Conservation (phyloP, 2,113 vertebrate species). For the Isichthys henryi region DNA sequence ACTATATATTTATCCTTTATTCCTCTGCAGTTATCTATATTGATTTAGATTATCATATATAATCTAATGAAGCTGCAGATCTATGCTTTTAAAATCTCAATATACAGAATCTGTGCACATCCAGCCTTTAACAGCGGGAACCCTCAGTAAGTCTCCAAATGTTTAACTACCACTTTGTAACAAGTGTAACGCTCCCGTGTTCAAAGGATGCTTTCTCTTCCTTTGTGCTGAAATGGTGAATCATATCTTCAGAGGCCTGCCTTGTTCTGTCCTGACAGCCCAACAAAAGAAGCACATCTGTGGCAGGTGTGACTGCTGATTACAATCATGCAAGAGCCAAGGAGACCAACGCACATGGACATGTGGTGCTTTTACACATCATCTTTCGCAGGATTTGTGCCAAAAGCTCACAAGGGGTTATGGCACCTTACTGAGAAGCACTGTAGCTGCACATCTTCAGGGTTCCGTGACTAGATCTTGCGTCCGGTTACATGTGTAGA, state of each 20-base stretch:
- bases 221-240: background rate
- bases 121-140: background rate
- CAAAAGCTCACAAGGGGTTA: background rate
- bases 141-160: background rate
- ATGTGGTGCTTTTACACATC: background rate
- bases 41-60: background rate
- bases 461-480: background rate
- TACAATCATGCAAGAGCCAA: too few species aligned
- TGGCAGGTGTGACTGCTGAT: background rate
- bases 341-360: background rate
- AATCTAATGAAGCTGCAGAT: background rate
- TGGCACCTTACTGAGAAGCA: background rate
- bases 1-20: background rate
- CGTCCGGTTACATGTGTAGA: background rate
- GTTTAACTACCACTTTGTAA: background rate
- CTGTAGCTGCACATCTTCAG: background rate
- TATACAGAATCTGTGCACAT: background rate
- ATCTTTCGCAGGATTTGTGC: background rate
- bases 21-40: background rate
- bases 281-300: background rate
- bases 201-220: background rate
- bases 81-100: background rate
- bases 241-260: background rate
- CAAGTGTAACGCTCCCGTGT: background rate
- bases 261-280: background rate